Base-by-base conservation (phyloP, 2,888 invertebrate genomes). In the Drosophila formosana region DNA sequence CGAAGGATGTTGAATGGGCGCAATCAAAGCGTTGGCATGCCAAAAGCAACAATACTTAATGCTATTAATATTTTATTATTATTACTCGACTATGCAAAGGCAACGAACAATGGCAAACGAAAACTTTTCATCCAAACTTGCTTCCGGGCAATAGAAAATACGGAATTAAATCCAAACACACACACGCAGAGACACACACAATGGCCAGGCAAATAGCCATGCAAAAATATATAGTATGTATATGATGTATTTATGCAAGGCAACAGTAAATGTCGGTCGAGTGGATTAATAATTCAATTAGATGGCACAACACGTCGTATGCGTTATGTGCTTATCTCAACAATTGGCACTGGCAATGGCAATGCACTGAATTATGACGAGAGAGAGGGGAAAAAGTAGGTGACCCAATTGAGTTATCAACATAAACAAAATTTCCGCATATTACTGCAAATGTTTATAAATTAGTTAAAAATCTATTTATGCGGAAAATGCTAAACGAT, bases 261-360 rank as follows among this genome's bases (percentile, higher is more conserved):
- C 64, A 58, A 47, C 37, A 30, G 64, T 53, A 66, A 84, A 85
- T 70, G 71, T 68, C 68, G 66, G 60, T 57, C 70, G 75, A 72
- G 72, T 61, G 66, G 78, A 82, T 88, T 88, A 85, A 83, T 84
- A 84, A 84, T 88, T 88, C 86, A 85, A 84, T 88, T 84, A 73
- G 78, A 68, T 72, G 61, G 83, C 73, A 88, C 72, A 69, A 72
- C 70, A 52, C 63, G 74, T 63, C 68, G 88, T 75, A 85, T 79
- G 65, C 74, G 71, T 72, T 66, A 73, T 78, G 50, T 63, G 56
- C 61, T 70, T 57, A 66, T 64, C 37, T 49, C 49, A 30, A 50
- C 28, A 62, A 37, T 62, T 46, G 23, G 28, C 37, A 47, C 25
- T 23, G 18, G 58, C 49, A 39, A 7, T 47, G 30, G 30, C 62